Base-by-base conservation (phyloP, 1,140 invertebrate species). In the Drosophila tristis region DNA sequence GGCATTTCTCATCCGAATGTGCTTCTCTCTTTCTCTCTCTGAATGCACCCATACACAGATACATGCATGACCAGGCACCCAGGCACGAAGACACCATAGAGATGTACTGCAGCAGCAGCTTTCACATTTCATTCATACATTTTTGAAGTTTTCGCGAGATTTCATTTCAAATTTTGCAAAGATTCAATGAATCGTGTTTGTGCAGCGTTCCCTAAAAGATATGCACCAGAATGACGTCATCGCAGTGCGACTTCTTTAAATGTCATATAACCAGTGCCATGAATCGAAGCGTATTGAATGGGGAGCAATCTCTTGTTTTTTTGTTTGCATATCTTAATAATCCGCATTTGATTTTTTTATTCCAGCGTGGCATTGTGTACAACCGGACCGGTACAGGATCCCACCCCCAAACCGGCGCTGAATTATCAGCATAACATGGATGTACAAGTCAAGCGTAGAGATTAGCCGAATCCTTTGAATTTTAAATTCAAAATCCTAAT, bases 381-480 rank as follows among this genome's bases (percentile, higher is more conserved):
- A 39, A 13, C 35, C 35, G 35, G 35, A 13, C 35, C 11, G 35
- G 35, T 13, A 39, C 11, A 39, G 35, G 35, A 39, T 11, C 16
- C 39, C 48, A 42, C 42, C 39, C 45, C 53, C 53, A 39, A 50
- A 11, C 64, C 53, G 45, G 39, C 53, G 20, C 42, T 62, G 51
- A 62, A 67, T 16, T 61, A 53, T 50, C 29, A 67, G 63, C 63
- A 54, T 78, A 87, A 74, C 74, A 86, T 86, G 82, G 82, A 76
- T 72, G 63, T 79, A 48, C 59, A 61, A 72, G 78, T 76, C 60
- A 66, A 82, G 51, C 48, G 53, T 72, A 87, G 50, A 78, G 65
- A 87, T 82, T 86, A 86, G 82, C 51, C 45, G 78, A 87, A 86
- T 86, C 58, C 62, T 72, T 86, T 79, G 82, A 86, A 86, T 86